Conservation (phyloP, 2,797 vertebrate species). For the Takifugu rubripes region DNA sequence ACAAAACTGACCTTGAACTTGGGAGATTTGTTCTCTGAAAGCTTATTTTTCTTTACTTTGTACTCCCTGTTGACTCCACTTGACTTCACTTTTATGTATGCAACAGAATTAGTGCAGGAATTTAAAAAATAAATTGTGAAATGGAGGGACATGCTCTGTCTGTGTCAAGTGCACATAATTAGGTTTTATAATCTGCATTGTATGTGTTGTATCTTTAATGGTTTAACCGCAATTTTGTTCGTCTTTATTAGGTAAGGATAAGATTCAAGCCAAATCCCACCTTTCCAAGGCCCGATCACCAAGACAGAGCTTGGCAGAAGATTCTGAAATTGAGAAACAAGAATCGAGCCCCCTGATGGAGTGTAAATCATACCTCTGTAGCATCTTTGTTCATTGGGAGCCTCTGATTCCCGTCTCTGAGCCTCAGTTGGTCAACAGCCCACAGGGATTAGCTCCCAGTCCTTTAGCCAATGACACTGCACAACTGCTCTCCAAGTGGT, state of each 20-base stretch:
- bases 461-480: slow-evolving; percentile 38
- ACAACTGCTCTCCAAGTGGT: slow-evolving; percentile 75
- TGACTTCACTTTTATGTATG: too few species aligned
- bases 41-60: too few species aligned
- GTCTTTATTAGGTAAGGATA: slow-evolving; percentile 66
- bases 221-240: slow-evolving; percentile 1
- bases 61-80: too few species aligned
- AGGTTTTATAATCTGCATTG: neutral
- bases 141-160: too few species aligned
- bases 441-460: neutral
- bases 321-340: slow-evolving; percentile 36
- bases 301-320: slow-evolving; percentile 42
- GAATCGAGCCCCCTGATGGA: slow-evolving; percentile 53
- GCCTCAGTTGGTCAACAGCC: slow-evolving; percentile 10
- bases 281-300: slow-evolving; percentile 33
- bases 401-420: slow-evolving; percentile 44
- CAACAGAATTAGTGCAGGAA: too few species aligned
- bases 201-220: slow-evolving; percentile 10
- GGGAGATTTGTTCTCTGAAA: too few species aligned
- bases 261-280: slow-evolving; percentile 65
- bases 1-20: too few species aligned
- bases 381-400: slow-evolving; percentile 81
- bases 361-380: slow-evolving; percentile 74
- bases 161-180: neutral
- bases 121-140: too few species aligned